Conservation (phyloP, 1,140 invertebrate genomes). For the Matsumurasca onukii region DNA sequence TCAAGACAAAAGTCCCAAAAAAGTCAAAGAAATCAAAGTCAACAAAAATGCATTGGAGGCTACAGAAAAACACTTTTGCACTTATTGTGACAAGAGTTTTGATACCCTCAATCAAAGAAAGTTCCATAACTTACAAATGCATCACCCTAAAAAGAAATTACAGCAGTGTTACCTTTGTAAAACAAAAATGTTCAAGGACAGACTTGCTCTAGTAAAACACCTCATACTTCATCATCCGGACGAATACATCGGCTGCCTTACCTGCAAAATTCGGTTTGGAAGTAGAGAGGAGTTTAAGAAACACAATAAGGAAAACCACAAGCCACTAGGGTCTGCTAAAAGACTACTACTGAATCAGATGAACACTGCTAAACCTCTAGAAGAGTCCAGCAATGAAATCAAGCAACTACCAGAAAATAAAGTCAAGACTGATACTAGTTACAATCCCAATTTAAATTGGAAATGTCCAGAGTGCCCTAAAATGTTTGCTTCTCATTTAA, state of each 20-base stretch:
- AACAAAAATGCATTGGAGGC: too few relatives aligned
- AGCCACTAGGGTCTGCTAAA: slow-evolving; percentile 29
- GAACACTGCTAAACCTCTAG: slow-evolving; percentile 2
- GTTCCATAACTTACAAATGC: slow-evolving; percentile 39
- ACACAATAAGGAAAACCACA: slow-evolving; percentile 35
- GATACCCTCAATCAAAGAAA: slow-evolving; percentile 34
- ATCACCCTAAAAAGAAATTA: slow-evolving; percentile 39
- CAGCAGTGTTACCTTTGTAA: slow-evolving; percentile 41
- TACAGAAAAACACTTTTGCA: slow-evolving; percentile 32
- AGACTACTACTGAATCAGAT: slow-evolving; percentile 11
- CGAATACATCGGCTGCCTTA: slow-evolving; percentile 39
- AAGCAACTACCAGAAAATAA: slow-evolving; percentile 1
- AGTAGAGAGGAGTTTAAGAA: slow-evolving; percentile 34
- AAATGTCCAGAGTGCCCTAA: slow-evolving; percentile 33
- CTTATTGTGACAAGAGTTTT: slow-evolving; percentile 43
- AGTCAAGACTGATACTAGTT: background rate
- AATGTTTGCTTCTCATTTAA: slow-evolving; percentile 18
- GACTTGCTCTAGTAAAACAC: slow-evolving; percentile 39
- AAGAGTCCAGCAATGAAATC: background rate
- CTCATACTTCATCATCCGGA: slow-evolving; percentile 35
- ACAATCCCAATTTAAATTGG: slow-evolving; percentile 10
- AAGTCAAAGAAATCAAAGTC: too few relatives aligned
- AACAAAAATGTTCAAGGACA: slow-evolving; percentile 35
- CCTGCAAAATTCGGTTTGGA: slow-evolving; percentile 41
- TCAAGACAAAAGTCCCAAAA: too few relatives aligned